A percentile compares a stretch with the other conserved stretches of the same genome.
Conservation (phyloP, 2,888 invertebrate genomes). For the Drosophila algonquin region DNA sequence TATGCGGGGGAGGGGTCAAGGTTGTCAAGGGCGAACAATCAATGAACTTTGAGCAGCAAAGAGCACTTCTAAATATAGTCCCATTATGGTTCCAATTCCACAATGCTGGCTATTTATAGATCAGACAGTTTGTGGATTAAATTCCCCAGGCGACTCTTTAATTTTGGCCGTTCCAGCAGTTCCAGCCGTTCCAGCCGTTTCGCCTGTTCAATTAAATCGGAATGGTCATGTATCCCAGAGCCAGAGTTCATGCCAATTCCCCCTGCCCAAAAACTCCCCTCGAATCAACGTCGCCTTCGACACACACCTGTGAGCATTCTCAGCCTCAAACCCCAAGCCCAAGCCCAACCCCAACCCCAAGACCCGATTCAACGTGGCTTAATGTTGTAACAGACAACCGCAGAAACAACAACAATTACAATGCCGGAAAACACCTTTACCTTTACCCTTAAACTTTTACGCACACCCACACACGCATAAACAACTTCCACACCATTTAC, state of each 20-base stretch:
- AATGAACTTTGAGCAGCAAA: conserved; percentile 52
- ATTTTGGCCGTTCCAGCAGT: background rate
- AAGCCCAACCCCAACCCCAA: too few species aligned
- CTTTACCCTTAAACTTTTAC: conserved; percentile 46
- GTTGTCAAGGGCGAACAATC: conserved; percentile 41
- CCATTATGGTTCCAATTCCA: background rate
- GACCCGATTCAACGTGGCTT: conserved; percentile 41
- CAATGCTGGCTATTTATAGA: background rate
- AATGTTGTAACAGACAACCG: conserved; percentile 72
- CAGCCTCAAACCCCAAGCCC: conserved; percentile 35
- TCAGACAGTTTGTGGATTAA: background rate
- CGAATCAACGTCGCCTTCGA: conserved; percentile 58
- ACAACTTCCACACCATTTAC: conserved; percentile 77
- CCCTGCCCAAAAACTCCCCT: background rate
- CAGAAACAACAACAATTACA: conserved; percentile 57
- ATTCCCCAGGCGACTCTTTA: background rate
- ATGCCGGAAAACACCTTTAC: conserved; percentile 62
- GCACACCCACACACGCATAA: conserved; percentile 50
- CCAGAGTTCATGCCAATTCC: background rate
- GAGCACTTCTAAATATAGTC: conserved; percentile 2
- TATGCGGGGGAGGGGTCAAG: conserved; percentile 57
- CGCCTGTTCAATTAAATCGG: background rate
- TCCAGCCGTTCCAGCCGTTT: background rate
- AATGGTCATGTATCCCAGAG: background rate
- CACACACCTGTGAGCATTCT: conserved; percentile 75